Base-by-base conservation (phyloP, 2,888 invertebrate genomes). In the Tyria jacobaeae region DNA sequence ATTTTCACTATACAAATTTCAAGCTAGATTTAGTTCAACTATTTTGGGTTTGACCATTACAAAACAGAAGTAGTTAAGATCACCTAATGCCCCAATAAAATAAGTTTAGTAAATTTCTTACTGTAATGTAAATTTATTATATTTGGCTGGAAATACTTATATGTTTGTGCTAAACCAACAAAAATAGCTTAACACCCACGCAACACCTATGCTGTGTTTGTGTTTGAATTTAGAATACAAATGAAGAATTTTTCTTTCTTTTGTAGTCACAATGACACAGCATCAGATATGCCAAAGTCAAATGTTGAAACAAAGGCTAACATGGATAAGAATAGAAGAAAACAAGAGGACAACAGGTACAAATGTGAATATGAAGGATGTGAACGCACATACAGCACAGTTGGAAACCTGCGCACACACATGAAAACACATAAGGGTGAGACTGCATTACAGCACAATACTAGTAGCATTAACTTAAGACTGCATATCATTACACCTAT, bases 341-440 rank as follows among this genome's bases (percentile, higher is more conserved):
- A 85, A 73, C 73, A 78, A 39, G 93, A 91, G 39, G 93, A 92
- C 73, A 87, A 81, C 63, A 82, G 98, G 78, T 98, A 97, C 88
- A 95, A 95, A 81, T 99, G 99, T 91, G 97, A 98, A 90, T 98
- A 97, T 90, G 96, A 97, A 67, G 97, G 97, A 17, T 99, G 99
- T 87, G 95, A 95, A 69, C 95, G 98, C 77, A 97, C 97, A 60
- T 99, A 99, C 89, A 98, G 98, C 86, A 99, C 99, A 7, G 96
- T 98, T 75, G 99, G 99, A 57, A 99, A 99, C 92, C 94, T 99
- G 73, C 96, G 98, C 83, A 99, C 99, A 66, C 99, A 99, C 92
- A 96, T 98, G 95, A 99, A 99, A 94, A 98, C 98, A 61, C 99
- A 99, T 84, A 97, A 97, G 96, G 99, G 99, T 98, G 94, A 70